Conservation (phyloP, 2,888 invertebrate genomes). For the Diadromus collaris region DNA sequence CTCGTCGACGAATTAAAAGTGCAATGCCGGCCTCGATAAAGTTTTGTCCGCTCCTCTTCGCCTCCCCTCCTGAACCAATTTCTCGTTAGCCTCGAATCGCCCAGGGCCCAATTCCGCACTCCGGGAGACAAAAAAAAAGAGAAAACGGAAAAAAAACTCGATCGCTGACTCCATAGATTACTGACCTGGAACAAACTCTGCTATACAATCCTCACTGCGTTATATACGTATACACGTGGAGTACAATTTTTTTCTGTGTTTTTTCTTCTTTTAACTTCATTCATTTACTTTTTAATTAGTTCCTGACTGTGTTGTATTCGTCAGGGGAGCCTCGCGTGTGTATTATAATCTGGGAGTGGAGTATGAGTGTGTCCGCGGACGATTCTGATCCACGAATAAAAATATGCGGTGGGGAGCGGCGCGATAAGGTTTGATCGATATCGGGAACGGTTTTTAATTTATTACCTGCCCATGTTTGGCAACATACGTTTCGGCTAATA, state of each 20-base stretch:
- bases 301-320: constrained; percentile 30
- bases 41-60: constrained; percentile 29
- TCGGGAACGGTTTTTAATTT: constrained; percentile 12
- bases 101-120: constrained; percentile 40
- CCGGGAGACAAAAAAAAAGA: constrained; percentile 3
- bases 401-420: background rate
- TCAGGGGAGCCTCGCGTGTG: background rate
- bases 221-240: constrained; percentile 20
- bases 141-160: background rate
- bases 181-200: constrained; percentile 41
- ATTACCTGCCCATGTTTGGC: constrained; percentile 27
- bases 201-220: background rate
- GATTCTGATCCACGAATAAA: constrained; percentile 14
- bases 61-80: constrained; percentile 29
- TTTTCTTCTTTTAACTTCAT: constrained; percentile 1
- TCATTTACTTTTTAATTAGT: constrained; percentile 45
- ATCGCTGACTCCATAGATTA: constrained; percentile 27
- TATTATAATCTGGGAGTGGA: constrained; percentile 15
- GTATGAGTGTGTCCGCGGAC: constrained; percentile 1
- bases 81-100: constrained; percentile 45
- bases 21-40: constrained; percentile 41
- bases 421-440: constrained; percentile 15
- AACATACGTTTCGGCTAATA: constrained; percentile 72
- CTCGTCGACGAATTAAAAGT: constrained; percentile 52
- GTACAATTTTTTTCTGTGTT: background rate